Percentiles rank a stretch among this genome's conserved stretches.
Evolutionary conservation across 2,888 invertebrate species (phyloP).

Genomic region (Patella depressa): DNA sequence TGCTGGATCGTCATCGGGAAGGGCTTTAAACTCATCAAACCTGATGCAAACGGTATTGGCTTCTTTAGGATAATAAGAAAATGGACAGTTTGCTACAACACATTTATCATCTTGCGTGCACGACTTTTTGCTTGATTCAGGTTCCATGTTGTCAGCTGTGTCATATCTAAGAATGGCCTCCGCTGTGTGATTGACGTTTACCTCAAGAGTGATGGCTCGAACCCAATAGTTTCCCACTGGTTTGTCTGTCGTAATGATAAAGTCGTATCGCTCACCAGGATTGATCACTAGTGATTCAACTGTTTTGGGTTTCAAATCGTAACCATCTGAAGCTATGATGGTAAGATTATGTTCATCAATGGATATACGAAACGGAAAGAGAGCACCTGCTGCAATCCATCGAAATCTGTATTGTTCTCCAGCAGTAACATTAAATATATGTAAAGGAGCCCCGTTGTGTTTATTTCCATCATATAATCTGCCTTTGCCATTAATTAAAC

Average conservation of each 20-base stretch:
- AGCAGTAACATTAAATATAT: background rate
- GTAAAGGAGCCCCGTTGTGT: background rate
- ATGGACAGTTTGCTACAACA: slow-evolving; percentile 47
- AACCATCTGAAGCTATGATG: slow-evolving; percentile 42
- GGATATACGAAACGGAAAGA: slow-evolving; percentile 36
- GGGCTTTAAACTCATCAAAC: slow-evolving; percentile 30
- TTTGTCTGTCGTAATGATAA: background rate
- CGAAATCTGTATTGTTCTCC: slow-evolving; percentile 33
- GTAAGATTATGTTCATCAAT: slow-evolving; percentile 39
- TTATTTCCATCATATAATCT: slow-evolving; percentile 33
- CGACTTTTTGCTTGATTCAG: slow-evolving; percentile 4
- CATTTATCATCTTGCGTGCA: slow-evolving; percentile 42
- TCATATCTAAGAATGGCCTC: slow-evolving; percentile 28
- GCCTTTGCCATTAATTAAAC: slow-evolving; percentile 55
- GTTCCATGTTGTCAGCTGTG: slow-evolving; percentile 14
- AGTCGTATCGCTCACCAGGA: slow-evolving; percentile 12
- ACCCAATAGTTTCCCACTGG: slow-evolving; percentile 1
- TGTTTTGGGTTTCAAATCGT: slow-evolving; percentile 32
- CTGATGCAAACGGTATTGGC: slow-evolving; percentile 33
- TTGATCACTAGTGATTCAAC: slow-evolving; percentile 8
- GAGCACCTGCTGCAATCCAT: slow-evolving; percentile 37
- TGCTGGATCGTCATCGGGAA: slow-evolving; percentile 35
- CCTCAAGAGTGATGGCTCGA: background rate
- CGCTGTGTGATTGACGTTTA: background rate
- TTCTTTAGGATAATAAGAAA: slow-evolving; percentile 31